A percentile compares a stretch with the other conserved stretches of the same genome.
Evolutionary conservation across 2,797 vertebrate genomes (phyloP).

Genomic region (Chromobotia macracanthus): DNA sequence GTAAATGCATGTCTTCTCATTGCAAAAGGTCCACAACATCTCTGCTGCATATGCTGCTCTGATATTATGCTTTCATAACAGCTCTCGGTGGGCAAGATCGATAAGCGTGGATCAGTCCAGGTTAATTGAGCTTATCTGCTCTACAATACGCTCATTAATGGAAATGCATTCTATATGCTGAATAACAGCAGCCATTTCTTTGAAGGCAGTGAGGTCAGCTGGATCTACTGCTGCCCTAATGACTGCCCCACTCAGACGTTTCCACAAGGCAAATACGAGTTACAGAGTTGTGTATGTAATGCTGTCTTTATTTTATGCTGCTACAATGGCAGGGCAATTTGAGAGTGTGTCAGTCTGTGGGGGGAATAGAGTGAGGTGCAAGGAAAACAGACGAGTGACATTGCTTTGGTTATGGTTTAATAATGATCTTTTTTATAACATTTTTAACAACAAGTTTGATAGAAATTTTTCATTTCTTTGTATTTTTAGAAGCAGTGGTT

Average conservation of each 20-base stretch:
- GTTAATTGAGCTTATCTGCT: slow-evolving; percentile 66
- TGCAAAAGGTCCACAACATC: too few species aligned
- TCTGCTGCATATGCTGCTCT: not conserved
- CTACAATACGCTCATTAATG: slow-evolving; percentile 50
- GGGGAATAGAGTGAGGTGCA: not conserved
- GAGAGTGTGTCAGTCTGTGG: not conserved
- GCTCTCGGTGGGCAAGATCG: slow-evolving; percentile 56
- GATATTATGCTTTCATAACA: slow-evolving; percentile 26
- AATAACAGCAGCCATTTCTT: slow-evolving; percentile 25
- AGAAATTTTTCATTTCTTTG: too few species aligned
- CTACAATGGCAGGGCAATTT: slow-evolving; percentile 16
- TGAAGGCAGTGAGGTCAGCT: slow-evolving; percentile 33
- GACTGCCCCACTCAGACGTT: slow-evolving; percentile 24
- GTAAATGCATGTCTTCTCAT: too few species aligned
- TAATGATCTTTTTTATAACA: not conserved
- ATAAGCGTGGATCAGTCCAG: slow-evolving; percentile 54
- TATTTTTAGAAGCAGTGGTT: too few species aligned
- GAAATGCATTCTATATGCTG: slow-evolving; percentile 31
- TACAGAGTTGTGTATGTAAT: slow-evolving; percentile 24
- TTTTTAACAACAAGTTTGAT: not conserved
- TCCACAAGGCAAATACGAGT: slow-evolving; percentile 40
- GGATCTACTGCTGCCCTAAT: not conserved
- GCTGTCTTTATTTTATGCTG: slow-evolving; percentile 17
- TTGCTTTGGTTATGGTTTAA: not conserved
- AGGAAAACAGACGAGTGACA: too few species aligned